phyloP scores from a whole-genome alignment of 2,797 vertebrate species.

The Oreochromis grahami region DNA sequence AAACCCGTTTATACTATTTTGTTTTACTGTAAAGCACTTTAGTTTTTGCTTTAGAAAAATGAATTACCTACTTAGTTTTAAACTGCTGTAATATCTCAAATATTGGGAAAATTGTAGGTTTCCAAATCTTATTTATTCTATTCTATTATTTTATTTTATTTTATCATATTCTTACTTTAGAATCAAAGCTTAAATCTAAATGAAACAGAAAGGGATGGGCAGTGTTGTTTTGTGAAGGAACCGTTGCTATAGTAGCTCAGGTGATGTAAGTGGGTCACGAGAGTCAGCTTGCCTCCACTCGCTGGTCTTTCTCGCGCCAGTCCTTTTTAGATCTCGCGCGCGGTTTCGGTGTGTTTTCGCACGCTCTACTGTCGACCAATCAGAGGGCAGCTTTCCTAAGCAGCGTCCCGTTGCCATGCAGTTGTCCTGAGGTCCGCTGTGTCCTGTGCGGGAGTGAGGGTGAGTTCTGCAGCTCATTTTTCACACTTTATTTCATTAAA shows the following conservation, averaged over 20 bases:
- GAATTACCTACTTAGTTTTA: not conserved
- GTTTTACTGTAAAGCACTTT: not conserved
- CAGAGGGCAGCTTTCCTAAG: constrained; percentile 6
- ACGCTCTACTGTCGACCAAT: constrained; percentile 43
- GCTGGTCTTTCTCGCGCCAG: constrained; percentile 35
- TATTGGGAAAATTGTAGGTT: not conserved
- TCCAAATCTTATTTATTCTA: rapidly evolving
- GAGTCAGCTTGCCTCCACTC: not conserved
- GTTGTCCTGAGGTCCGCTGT: not conserved
- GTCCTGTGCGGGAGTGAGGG: constrained; percentile 22
- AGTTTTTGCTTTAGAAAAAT: not conserved
- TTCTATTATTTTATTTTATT: not conserved
- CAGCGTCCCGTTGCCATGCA: constrained; percentile 60
- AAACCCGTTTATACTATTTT: not conserved
- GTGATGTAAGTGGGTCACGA: not conserved
- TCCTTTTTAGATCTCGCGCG: constrained; percentile 42
- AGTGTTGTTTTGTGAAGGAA: not conserved
- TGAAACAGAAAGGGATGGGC: not conserved
- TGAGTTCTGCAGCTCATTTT: constrained; percentile 8
- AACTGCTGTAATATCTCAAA: not conserved
- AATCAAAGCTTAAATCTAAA: not conserved
- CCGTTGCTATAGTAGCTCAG: not conserved
- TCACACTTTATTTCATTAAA: not conserved
- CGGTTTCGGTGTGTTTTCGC: constrained; percentile 10
- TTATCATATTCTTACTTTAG: not conserved